phyloP scores from a whole-genome alignment of 2,888 invertebrate species.

The Volucella zonaria region DNA sequence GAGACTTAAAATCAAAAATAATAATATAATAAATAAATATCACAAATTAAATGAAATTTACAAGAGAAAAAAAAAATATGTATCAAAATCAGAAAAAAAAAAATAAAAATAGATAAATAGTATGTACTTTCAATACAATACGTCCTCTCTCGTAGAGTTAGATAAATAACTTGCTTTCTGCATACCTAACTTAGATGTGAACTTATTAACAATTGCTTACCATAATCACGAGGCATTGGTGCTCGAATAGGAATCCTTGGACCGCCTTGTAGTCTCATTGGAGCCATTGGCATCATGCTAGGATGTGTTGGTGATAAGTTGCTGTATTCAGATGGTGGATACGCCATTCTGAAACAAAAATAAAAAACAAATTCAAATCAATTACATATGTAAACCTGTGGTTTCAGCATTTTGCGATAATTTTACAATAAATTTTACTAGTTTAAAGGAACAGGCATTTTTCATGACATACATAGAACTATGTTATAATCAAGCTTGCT shows the following conservation, averaged over 20 bases:
- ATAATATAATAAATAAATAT: neutral
- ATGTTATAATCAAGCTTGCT: too few relatives aligned
- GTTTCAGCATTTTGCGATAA: neutral
- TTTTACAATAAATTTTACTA: too few relatives aligned
- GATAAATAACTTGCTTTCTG: constrained; percentile 45
- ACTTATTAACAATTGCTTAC: constrained; percentile 85
- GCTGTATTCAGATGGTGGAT: constrained; percentile 78
- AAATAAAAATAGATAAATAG: constrained; percentile 25
- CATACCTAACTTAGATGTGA: constrained; percentile 41
- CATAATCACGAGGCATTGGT: constrained; percentile 93
- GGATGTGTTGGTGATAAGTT: constrained; percentile 88
- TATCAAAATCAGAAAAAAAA: constrained; percentile 5
- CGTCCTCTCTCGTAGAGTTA: constrained; percentile 29
- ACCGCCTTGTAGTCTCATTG: constrained; percentile 85
- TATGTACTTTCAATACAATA: constrained; percentile 18
- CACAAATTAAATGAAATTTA: constrained; percentile 29
- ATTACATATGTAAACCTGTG: constrained; percentile 33
- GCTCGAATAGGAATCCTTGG: constrained; percentile 83
- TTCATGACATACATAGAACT: too few relatives aligned
- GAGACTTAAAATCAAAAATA: constrained; percentile 26
- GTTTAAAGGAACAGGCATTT: too few relatives aligned
- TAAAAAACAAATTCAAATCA: neutral
- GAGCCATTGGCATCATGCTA: constrained; percentile 87
- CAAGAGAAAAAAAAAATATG: constrained; percentile 16
- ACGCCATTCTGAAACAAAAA: constrained; percentile 55